Evolutionary conservation across 2,113 vertebrate genomes (phyloP), one percentile per base, ranked within the genome.

Genomic region (Centrocercus urophasianus): DNA sequence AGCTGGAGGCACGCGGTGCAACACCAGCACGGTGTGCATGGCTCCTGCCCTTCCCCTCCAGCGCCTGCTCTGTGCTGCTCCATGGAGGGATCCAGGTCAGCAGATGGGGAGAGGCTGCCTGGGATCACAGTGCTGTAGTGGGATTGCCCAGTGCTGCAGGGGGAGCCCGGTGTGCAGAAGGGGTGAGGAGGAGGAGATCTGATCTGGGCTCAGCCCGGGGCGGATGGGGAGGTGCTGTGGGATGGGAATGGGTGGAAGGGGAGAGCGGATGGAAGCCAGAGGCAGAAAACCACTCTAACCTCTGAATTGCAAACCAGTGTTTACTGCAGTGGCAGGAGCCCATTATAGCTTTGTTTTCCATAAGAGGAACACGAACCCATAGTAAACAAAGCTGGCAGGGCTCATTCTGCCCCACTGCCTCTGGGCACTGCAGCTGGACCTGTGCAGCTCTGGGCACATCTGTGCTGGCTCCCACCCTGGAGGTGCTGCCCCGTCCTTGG

Each of bases 251-350:
- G 69, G 30, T 54, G 34, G 79, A 43, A 48, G 77, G 65, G 24
- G 45, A 74, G 56, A 38, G 70, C 2, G 27, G 73, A 6, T 84
- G 64, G 73, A 71, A 93, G 8, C 50, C 71, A 32, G 40, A 60
- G 90, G 66, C 76, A 87, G 74, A 59, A 84, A 93, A 93, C 71
- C 63, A 48, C 89, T 89, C 67, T 84, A 72, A 32, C 43, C 36
- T 38, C 86, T 76, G 38, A 34, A 54, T 54, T 69, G 85, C 71
- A 52, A 82, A 40, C 48, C 71, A 20, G 2, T 7, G 52, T 57
- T 88, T 75, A 11, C 67, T 85, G 56, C 61, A 2, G 6, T 18
- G 67, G 27, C 61, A 79, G 82, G 57, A 89, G 63, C 52, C 81
- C 10, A 0, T 30, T 25, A 6, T 10, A 56, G 66, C 34, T 75